Base-by-base conservation (phyloP, 1,140 invertebrate genomes). In the Formica exsecta region DNA sequence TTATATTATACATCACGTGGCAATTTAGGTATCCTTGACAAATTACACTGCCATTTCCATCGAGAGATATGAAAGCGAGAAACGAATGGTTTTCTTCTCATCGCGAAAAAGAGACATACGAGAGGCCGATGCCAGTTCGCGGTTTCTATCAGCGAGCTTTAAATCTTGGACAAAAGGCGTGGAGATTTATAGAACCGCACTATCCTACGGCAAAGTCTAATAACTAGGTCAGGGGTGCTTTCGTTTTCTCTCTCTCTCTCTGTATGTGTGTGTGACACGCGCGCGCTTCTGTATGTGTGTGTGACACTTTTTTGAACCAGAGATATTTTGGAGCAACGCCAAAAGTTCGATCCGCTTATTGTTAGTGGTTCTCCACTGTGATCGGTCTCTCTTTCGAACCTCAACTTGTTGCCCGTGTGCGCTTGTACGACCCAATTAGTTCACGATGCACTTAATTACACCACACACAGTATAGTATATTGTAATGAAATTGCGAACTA, bases 201-300 rank as follows among this genome's bases (percentile, higher is more conserved):
- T 54, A 32, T 68, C 64, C 29, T 32, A 68, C 9, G 44, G 32
- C 32, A 79, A 68, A 77, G 19, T n/a, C 11, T 79, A 66, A 80
- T 70, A 80, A 80, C 77, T 80, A 80, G 51, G 65, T 80, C 77
- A 80, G 22, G 22, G 36, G 32, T 70, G 36, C 11, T 22, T 54
- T 54, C 44, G 76, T 36, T 16, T 68, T 57, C 11, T 44, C 29
- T 25, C 8, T 38, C 16, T 51, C 48, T 48, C 11, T 44, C 11
- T 48, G 22, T 22, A 22, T 48, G 3, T 8, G 5, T n/a, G 8
- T 29, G 13, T 25, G 3, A 51, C 48, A 51, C 16, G 32, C 4
- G 32, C n/a, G 48, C 32, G 16, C 13, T 44, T 41, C 59, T 6
- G 32, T 13, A n/a, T 75, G 65, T 59, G 22, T 29, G n/a, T 6